Evolutionary conservation across 2,797 vertebrate species (phyloP).

Genomic region (Oreochromis mossambicus): DNA sequence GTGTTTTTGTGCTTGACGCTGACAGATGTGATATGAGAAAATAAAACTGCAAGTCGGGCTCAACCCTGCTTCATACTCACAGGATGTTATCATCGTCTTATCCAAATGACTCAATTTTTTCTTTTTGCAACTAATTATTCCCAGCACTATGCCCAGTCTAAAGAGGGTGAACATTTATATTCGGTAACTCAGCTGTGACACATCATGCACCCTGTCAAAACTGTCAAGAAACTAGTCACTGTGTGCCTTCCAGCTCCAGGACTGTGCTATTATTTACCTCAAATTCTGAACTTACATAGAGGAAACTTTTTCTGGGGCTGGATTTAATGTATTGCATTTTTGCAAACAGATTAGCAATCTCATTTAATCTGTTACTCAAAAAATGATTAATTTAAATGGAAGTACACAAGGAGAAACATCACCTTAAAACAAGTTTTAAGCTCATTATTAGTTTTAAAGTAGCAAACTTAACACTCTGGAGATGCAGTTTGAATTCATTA

Average conservation of each 20-base stretch:
- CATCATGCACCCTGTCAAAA: neutral
- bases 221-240: neutral
- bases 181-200: neutral
- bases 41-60: neutral
- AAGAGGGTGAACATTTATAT: neutral
- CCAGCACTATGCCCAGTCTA: neutral
- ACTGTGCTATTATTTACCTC: neutral
- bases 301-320: neutral
- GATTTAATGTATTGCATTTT: neutral
- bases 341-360: neutral
- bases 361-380: neutral
- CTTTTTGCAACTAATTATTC: neutral
- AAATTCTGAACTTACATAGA: neutral
- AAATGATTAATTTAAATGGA: neutral
- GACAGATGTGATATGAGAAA: neutral
- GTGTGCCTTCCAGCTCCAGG: neutral
- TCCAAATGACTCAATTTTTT: neutral
- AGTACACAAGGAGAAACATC: neutral
- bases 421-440: neutral
- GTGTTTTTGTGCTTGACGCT: neutral
- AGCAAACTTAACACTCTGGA: neutral
- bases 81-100: neutral
- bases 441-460: neutral
- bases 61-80: neutral
- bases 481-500: neutral